Conservation (phyloP, 2,113 vertebrate genomes). For the Oreamnos americanus region DNA sequence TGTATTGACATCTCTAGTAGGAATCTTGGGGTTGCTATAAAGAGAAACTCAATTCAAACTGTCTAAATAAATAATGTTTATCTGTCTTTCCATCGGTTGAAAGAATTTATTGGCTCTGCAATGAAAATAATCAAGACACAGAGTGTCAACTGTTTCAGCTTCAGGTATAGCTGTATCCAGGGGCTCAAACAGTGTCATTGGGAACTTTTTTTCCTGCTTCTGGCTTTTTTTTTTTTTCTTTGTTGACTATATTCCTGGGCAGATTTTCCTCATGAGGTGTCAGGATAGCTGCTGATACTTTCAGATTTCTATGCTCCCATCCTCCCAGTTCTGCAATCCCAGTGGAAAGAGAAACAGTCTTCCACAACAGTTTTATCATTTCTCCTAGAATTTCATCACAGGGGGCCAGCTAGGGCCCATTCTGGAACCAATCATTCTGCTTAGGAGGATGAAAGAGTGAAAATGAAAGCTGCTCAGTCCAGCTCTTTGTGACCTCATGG, state of each 20-base stretch:
- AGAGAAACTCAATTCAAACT: not conserved
- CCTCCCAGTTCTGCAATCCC: not conserved
- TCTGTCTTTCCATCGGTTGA: rapidly evolving
- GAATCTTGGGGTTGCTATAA: not conserved
- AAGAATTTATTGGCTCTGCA: not conserved
- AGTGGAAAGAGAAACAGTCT: not conserved
- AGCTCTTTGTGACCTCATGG: not conserved
- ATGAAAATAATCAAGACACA: not conserved
- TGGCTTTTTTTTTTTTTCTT: not conserved
- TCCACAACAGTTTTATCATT: not conserved
- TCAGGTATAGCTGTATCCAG: slow-evolving; percentile 10
- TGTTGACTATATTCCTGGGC: not conserved
- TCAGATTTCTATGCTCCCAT: not conserved
- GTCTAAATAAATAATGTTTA: no score
- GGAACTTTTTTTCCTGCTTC: not conserved
- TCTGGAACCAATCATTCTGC: not conserved
- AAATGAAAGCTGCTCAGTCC: not conserved
- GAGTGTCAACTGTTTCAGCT: not conserved
- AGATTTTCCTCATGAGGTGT: not conserved
- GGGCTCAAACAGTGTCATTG: rapidly evolving
- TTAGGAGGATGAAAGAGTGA: not conserved
- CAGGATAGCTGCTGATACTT: not conserved
- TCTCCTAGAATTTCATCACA: not conserved
- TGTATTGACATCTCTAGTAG: not conserved
- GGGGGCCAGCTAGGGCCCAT: not conserved